Evolutionary conservation across 2,888 invertebrate species (phyloP).

Genomic region (Yponomeuta evonymella): DNA sequence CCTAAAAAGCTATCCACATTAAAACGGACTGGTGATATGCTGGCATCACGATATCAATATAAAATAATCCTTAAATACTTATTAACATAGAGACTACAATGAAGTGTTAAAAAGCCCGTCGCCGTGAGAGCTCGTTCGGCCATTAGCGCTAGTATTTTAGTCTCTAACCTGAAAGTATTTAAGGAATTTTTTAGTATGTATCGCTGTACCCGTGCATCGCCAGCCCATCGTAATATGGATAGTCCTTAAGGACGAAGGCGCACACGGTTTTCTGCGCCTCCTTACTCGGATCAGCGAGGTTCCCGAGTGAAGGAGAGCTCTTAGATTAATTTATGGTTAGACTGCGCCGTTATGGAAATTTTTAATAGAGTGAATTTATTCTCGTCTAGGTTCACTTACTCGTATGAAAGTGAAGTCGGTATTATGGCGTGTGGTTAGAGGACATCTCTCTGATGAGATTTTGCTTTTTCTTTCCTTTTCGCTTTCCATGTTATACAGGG

Average conservation of each 20-base stretch:
- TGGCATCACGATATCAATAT: too few species aligned
- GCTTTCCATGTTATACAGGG: background rate
- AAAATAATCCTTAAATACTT: too few species aligned
- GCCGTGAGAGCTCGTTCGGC: too few species aligned
- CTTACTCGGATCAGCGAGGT: background rate
- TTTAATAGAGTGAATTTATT: conserved; percentile 44
- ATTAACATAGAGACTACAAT: too few species aligned
- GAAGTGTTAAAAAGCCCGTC: too few species aligned
- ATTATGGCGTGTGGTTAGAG: conserved; percentile 9
- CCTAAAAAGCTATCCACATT: too few species aligned
- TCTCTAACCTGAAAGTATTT: too few species aligned
- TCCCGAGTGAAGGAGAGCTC: conserved; percentile 46
- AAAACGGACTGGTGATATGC: too few species aligned
- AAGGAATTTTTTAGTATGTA: too few species aligned
- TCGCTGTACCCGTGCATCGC: too few species aligned
- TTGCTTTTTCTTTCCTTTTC: background rate
- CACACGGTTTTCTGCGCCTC: background rate
- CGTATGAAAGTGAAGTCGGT: conserved; percentile 12
- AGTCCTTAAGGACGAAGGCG: background rate
- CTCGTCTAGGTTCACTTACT: conserved; percentile 11
- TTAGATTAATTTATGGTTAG: conserved; percentile 63
- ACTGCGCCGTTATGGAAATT: conserved; percentile 53
- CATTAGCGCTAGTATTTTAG: too few species aligned
- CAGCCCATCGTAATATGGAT: too few species aligned
- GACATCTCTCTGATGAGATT: conserved; percentile 8